Evolutionary conservation across 2,113 vertebrate species (phyloP).

Genomic region (Monopterus albus): DNA sequence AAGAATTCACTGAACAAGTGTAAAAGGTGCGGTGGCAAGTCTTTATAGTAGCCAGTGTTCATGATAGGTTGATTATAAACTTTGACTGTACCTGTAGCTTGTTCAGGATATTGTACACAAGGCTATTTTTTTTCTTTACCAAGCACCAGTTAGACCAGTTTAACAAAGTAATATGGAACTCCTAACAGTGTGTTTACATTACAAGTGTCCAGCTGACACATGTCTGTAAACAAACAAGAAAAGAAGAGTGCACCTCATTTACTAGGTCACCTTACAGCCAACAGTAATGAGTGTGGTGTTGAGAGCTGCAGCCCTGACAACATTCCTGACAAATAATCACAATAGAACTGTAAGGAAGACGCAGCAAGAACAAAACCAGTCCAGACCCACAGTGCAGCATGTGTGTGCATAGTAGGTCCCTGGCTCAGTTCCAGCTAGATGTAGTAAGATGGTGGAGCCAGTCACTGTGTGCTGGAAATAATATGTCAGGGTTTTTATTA

Average conservation of each 20-base stretch:
- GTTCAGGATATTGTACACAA: neutral
- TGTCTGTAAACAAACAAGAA: conserved; percentile 3
- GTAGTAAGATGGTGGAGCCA: neutral
- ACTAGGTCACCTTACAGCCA: neutral
- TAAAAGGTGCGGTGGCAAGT: no score
- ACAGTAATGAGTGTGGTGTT: neutral
- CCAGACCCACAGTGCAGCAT: neutral
- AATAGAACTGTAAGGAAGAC: neutral
- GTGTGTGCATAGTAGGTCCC: neutral
- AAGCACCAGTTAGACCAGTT: conserved; percentile 45
- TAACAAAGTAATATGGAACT: neutral
- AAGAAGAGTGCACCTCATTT: neutral
- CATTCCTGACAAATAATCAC: conserved; percentile 45
- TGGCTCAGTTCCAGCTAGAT: neutral
- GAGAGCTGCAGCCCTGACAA: neutral
- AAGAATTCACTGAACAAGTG: no score
- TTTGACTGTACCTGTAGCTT: neutral
- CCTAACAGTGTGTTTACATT: conserved; percentile 5
- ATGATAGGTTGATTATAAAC: neutral
- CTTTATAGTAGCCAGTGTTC: neutral
- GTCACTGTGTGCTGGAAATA: neutral
- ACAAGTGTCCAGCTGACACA: neutral
- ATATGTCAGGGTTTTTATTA: neutral
- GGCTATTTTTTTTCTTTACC: neutral
- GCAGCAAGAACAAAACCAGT: neutral